A percentile compares a stretch with the other conserved stretches of the same genome.
phyloP scores from a whole-genome alignment of 2,888 invertebrate genomes.

The Monopis laevigella region DNA sequence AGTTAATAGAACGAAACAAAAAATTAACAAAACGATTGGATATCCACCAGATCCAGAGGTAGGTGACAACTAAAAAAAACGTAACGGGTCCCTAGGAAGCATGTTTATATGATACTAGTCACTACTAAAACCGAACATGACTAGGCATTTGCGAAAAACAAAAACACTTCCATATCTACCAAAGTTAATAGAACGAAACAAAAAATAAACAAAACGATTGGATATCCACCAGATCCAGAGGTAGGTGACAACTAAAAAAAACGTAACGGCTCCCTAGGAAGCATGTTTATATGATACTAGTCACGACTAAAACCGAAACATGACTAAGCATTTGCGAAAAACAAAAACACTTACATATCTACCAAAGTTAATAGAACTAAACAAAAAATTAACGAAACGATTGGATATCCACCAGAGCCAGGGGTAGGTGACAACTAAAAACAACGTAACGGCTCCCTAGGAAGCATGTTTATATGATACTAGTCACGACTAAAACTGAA shows the following conservation, averaged over 20 bases:
- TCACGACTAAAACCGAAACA: too few relatives aligned
- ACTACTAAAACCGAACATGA: too few relatives aligned
- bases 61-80: background rate
- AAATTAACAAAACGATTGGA: background rate
- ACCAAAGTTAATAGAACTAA: background rate
- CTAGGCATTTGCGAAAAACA: too few relatives aligned
- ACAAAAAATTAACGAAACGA: background rate
- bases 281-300: too few relatives aligned
- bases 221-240: background rate
- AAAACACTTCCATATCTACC: background rate
- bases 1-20: background rate
- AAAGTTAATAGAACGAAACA: background rate
- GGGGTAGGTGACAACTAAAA: constrained; percentile 4
- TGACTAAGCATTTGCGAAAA: too few relatives aligned
- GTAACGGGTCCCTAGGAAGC: constrained; percentile 2
- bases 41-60: background rate
- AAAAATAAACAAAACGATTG: background rate
- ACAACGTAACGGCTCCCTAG: too few relatives aligned
- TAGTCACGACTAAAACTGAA: too few relatives aligned
- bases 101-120: too few relatives aligned
- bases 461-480: constrained; percentile 22
- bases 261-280: too few relatives aligned
- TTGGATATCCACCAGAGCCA: background rate
- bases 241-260: background rate
- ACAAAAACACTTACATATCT: background rate